Base-by-base conservation (phyloP, 1,140 invertebrate species). In the Drosophila quadrilineata region DNA sequence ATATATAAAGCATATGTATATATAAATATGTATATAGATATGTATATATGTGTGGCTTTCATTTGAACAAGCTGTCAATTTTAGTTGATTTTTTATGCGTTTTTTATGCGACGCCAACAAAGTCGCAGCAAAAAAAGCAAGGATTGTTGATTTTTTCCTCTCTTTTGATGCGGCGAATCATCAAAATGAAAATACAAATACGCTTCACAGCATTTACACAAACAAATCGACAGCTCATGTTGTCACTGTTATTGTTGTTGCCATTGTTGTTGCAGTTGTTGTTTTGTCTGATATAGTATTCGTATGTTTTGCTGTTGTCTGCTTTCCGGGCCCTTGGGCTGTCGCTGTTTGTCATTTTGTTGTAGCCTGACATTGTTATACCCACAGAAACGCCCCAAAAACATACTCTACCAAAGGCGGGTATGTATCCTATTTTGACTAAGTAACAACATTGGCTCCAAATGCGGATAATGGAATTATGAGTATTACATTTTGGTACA, bases 111-210 rank as follows among this genome's bases (percentile, higher is more conserved):
- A 38, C 29, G 59, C 28, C 48, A 52, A 48, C 40, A 54, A 46
- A 46, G n/a, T n/a, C n/a, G n/a, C n/a, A n/a, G n/a, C n/a, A n/a
- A n/a, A n/a, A n/a, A n/a, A n/a, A n/a, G n/a, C n/a, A n/a, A 54
- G 58, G 38, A 41, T 46, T 52, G 24, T 41, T 31, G 12, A 56
- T 53, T 40, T 29, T 57, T 50, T 49, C n/a, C n/a, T n/a, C n/a
- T n/a, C n/a, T 36, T 10, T 54, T 68, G 70, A 38, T 49, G 19
- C 66, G 63, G 58, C 54, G 41, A 45, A 45, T 58, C 74, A 49
- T 85, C 79, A 79, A 77, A 85, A 85, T 85, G 80, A 75, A 85
- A 86, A 85, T 69, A 86, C 56, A 52, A 66, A 48, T 75, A 66
- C 74, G 79, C 79, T 85, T 85, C 79, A 72, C 53, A 65, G 79